phyloP scores from a whole-genome alignment of 2,888 invertebrate species.

The Rosalia funebris region DNA sequence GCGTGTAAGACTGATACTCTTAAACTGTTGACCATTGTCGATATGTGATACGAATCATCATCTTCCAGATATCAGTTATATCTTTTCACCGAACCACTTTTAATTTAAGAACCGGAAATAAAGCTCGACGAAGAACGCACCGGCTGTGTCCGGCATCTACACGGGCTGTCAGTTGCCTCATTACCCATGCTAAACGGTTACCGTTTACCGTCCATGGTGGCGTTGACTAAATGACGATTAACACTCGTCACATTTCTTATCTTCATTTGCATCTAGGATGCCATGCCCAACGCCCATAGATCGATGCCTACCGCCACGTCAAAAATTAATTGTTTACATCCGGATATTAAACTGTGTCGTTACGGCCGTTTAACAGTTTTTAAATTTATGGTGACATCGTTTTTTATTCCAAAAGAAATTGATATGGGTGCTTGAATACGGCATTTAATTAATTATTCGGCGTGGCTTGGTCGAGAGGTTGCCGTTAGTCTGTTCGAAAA shows the following conservation, averaged over 20 bases:
- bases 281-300: slow-evolving; percentile 33
- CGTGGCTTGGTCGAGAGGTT: too few relatives aligned
- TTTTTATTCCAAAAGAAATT: too few relatives aligned
- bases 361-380: slow-evolving; percentile 1
- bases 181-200: slow-evolving; percentile 59
- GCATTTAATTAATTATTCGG: too few relatives aligned
- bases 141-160: slow-evolving; percentile 12
- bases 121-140: slow-evolving; percentile 17
- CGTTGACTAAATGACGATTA: slow-evolving; percentile 58
- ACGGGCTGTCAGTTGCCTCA: slow-evolving; percentile 44
- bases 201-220: slow-evolving; percentile 38
- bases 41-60: too few relatives aligned
- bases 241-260: slow-evolving; percentile 44
- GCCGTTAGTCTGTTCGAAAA: too few relatives aligned
- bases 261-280: slow-evolving; percentile 37
- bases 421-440: too few relatives aligned
- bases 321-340: slow-evolving; percentile 38
- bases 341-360: slow-evolving; percentile 21
- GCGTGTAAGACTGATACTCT: too few relatives aligned
- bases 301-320: slow-evolving; percentile 30
- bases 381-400: slow-evolving; percentile 14
- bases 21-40: too few relatives aligned
- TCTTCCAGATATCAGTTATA: too few relatives aligned
- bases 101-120: slow-evolving; percentile 21
- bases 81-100: too few relatives aligned